Evolutionary conservation across 2,888 invertebrate species (phyloP), one percentile per base, ranked within the genome.

Genomic region (Drosophila pseudotalamancana): DNA sequence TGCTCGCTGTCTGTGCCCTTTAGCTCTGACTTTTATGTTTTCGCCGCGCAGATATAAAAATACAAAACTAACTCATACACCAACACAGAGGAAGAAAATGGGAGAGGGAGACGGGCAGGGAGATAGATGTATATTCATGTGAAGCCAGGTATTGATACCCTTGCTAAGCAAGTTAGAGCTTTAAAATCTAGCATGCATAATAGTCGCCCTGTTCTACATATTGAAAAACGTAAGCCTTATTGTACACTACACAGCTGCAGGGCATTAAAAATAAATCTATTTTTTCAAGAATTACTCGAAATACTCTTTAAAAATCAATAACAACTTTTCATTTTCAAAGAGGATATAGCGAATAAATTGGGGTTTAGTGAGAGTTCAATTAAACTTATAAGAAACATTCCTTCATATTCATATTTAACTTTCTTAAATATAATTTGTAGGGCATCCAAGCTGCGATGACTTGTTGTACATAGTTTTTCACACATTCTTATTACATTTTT

Each of bases 1-100:
- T 78, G 80, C 62, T 83, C 40, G 67, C 86, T 76, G 83, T 86
- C 79, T 78, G 61, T 76, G 81, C 77, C 84, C 81, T 79, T 80
- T 86, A 69, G 71, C 68, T 65, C 71, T 80, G 87, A 74, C 80
- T 83, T 87, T 86, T 85, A 80, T 85, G 80, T 85, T 85, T 80
- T 80, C 72, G 64, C 67, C 80, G 79, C 86, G 66, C 55, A 59
- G 67, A 81, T 77, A 77, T 65, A 76, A 69, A 79, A 71, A 61
- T 76, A 76, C 72, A 66, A 65, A 75, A 71, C 43, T 50, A 61
- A 70, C 66, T 63, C 32, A 54, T 35, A 56, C 49, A 43, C 35
- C 59, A 18, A 79, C 32, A 67, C 50, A 48, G 3, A 31, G 11
- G 19, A 0, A 39, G n/a, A 6, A 11, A 23, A 19, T 27, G 9